Base-by-base conservation (phyloP, 2,888 invertebrate species). In the Mesorhabditis belari region DNA sequence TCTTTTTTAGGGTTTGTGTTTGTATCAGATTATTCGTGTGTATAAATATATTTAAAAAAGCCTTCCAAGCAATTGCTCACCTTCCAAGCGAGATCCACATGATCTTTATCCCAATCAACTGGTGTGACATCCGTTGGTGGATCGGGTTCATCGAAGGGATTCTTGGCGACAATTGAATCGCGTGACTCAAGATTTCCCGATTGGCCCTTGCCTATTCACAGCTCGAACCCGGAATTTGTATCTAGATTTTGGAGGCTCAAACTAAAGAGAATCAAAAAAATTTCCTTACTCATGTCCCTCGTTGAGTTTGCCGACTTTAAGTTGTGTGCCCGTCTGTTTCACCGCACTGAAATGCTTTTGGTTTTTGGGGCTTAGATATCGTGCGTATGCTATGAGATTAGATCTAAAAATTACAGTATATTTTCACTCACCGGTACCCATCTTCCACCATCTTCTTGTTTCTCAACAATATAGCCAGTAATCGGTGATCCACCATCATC, bases 71-170 rank as follows among this genome's bases (percentile, higher is more conserved):
- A n/a, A n/a, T n/a, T n/a, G n/a, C n/a, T n/a, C n/a, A 79, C 88
- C 6, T 91, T 87, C 96, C 98, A 99, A 87, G 92, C 90, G 69
- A 98, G 84, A 80, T 92, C 92, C 80, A 95, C 93, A 80, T 91
- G 92, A 82, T 93, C 90, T 69, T 91, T 92, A 82, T 92, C 92
- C 92, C 92, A 93, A 81, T 94, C 92, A 76, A 88, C 89, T 71
- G 89, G 89, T 77, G 73, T 70, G 24, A 81, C 80, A 65, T 81
- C 80, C 6, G 74, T 74, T 26, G 81, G 81, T 61, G 79, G 75
- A 57, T 76, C 81, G 5, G 81, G 81, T 59, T 73, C 74, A 57
- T 81, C 80, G 69, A 88, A 94, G 57, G 93, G 94, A 87, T 94
- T 93, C 82, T 93, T 92, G 23, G 92, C 93, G 0, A 91, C 90